Evolutionary conservation across 1,140 invertebrate species (phyloP).

Genomic region (Drosophila pallidifrons): DNA sequence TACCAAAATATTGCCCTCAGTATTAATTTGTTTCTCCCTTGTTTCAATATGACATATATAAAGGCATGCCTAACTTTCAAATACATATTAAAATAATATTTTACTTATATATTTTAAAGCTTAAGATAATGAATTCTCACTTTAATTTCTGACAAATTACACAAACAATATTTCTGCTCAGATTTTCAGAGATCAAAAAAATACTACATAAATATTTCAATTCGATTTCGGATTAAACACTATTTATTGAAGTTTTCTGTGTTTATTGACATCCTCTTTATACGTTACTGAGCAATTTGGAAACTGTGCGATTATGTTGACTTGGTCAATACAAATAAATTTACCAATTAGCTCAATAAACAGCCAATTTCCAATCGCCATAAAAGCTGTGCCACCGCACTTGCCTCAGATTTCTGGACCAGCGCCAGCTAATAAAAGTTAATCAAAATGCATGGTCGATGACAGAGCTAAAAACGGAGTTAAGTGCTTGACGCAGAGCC

Average conservation of each 20-base stretch:
- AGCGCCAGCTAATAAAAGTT: conserved; percentile 38
- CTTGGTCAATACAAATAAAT: conserved; percentile 33
- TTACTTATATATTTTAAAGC: too few relatives aligned
- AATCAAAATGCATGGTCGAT: conserved; percentile 50
- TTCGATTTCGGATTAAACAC: too few relatives aligned
- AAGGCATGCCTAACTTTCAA: too few relatives aligned
- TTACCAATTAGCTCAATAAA: conserved; percentile 39
- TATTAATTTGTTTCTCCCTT: too few relatives aligned
- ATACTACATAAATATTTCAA: too few relatives aligned
- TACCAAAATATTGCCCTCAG: too few relatives aligned
- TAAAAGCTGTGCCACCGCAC: background rate
- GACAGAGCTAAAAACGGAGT: conserved; percentile 35
- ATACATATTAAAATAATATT: too few relatives aligned
- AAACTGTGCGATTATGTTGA: background rate
- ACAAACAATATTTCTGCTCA: too few relatives aligned
- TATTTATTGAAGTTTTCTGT: background rate
- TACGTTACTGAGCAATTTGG: background rate
- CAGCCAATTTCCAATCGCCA: conserved; percentile 29
- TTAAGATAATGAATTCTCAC: too few relatives aligned
- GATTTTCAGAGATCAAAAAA: too few relatives aligned
- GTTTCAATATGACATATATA: too few relatives aligned
- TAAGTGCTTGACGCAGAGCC: conserved; percentile 37
- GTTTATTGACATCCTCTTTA: background rate
- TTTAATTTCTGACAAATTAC: too few relatives aligned
- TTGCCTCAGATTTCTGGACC: background rate